Percentiles rank a stretch among this genome's conserved stretches.
Evolutionary conservation across 2,113 vertebrate species (phyloP).

Genomic region (Lepisosteus oculatus): DNA sequence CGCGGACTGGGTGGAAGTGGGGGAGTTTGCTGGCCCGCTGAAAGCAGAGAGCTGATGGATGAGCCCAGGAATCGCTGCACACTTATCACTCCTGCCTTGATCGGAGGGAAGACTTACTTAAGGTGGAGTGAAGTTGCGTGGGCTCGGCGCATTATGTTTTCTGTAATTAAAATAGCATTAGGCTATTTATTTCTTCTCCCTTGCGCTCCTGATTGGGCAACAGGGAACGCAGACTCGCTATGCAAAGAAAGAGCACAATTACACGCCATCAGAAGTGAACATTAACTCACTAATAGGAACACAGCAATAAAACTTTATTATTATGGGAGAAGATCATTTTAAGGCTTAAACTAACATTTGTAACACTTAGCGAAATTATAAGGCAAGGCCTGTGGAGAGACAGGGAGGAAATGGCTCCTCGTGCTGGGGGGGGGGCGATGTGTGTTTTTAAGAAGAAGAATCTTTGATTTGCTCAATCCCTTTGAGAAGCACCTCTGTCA

Average conservation of each 20-base stretch:
- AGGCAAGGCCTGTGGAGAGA: constrained; percentile 72
- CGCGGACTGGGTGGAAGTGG: no score
- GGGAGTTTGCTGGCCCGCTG: no score
- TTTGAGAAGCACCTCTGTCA: constrained; percentile 72
- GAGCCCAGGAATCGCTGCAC: neutral
- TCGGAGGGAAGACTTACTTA: constrained; percentile 6
- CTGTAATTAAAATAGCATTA: constrained; percentile 60
- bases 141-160: constrained; percentile 50
- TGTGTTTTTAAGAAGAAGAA: constrained; percentile 75
- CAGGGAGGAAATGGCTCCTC: constrained; percentile 74
- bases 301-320: constrained; percentile 77
- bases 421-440: constrained; percentile 10
- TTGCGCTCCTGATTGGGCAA: constrained; percentile 81
- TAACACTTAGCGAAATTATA: constrained; percentile 87
- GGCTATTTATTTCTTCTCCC: constrained; percentile 67
- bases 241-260: constrained; percentile 74
- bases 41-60: no score
- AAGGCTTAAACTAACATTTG: constrained; percentile 87
- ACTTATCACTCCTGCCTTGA: neutral
- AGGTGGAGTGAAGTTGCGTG: constrained; percentile 34
- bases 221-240: constrained; percentile 73
- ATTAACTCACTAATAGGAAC: constrained; percentile 87
- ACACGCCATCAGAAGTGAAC: constrained; percentile 83
- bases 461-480: constrained; percentile 69
- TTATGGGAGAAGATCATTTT: constrained; percentile 81